Evolutionary conservation across 2,888 invertebrate species (phyloP).

Genomic region (Caenorhabditis parvicauda): DNA sequence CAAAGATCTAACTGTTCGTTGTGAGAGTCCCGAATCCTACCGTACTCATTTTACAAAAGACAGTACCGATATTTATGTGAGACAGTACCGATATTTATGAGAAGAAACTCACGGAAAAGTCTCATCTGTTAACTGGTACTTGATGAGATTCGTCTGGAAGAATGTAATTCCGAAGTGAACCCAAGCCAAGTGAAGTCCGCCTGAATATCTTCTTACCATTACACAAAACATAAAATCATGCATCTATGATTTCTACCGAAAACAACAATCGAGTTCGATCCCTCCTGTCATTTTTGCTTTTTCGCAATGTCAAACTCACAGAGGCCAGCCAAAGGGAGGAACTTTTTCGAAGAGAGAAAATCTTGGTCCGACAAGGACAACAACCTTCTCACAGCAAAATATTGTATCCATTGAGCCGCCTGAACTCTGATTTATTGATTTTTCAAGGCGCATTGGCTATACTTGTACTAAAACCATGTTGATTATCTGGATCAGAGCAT

Average conservation of each 20-base stretch:
- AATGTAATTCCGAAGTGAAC: slow-evolving; percentile 57
- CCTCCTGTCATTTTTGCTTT: no score
- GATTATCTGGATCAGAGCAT: slow-evolving; percentile 36
- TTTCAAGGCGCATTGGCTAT: no score
- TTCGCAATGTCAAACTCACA: slow-evolving; percentile 12
- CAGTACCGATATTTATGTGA: neutral
- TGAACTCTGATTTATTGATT: no score
- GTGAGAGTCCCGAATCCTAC: no score
- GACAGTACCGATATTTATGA: neutral
- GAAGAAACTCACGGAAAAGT: slow-evolving; percentile 24
- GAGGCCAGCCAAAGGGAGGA: slow-evolving; percentile 48
- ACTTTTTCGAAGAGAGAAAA: slow-evolving; percentile 40
- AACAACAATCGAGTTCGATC: no score
- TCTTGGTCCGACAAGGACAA: slow-evolving; percentile 52
- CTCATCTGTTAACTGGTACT: slow-evolving; percentile 56
- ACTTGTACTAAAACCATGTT: slow-evolving; percentile 40
- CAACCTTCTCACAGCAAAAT: slow-evolving; percentile 46
- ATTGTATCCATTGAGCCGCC: slow-evolving; percentile 50
- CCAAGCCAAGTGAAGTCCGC: slow-evolving; percentile 49
- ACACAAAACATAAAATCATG: neutral
- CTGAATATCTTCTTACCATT: slow-evolving; percentile 1
- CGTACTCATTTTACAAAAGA: no score
- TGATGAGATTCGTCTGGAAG: slow-evolving; percentile 53
- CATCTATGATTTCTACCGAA: no score
- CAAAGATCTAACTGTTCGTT: no score